These are phyloP conservation scores for Odocoileus virginianus DNA, from an alignment of 2,113 vertebrate genomes.

Conservation along the genomic window DNA sequence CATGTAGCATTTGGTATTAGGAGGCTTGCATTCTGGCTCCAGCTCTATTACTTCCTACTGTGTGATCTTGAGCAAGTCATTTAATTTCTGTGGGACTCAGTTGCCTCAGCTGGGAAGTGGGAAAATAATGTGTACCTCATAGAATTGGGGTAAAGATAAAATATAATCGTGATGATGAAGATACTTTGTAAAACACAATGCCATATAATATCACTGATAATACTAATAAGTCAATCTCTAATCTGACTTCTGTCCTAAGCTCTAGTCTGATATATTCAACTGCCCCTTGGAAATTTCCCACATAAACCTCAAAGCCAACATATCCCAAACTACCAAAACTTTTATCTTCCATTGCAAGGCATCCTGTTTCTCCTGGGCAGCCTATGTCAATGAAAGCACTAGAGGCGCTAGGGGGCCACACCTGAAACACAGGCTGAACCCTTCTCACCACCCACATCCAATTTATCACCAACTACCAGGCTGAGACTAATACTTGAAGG, in stretches of 20 bases:
- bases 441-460: background rate
- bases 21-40: background rate
- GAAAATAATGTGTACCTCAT: background rate
- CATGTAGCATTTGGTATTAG: background rate
- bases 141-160: background rate
- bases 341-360: background rate
- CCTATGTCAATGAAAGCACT: background rate
- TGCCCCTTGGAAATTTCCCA: background rate
- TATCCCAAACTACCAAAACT: background rate
- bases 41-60: background rate
- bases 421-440: background rate
- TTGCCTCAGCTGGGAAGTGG: background rate
- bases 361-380: background rate
- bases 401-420: background rate
- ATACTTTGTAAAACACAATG: background rate
- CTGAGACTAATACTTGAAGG: background rate
- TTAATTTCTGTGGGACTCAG: background rate
- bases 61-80: background rate
- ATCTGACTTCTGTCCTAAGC: background rate
- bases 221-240: background rate
- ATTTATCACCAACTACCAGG: background rate
- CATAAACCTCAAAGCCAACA: background rate
- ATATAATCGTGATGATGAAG: background rate
- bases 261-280: background rate
- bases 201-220: background rate